A percentile compares a stretch with the other conserved stretches of the same genome.
Conservation (phyloP, 1,140 invertebrate species). For the Pseudobourletiella spinata region DNA sequence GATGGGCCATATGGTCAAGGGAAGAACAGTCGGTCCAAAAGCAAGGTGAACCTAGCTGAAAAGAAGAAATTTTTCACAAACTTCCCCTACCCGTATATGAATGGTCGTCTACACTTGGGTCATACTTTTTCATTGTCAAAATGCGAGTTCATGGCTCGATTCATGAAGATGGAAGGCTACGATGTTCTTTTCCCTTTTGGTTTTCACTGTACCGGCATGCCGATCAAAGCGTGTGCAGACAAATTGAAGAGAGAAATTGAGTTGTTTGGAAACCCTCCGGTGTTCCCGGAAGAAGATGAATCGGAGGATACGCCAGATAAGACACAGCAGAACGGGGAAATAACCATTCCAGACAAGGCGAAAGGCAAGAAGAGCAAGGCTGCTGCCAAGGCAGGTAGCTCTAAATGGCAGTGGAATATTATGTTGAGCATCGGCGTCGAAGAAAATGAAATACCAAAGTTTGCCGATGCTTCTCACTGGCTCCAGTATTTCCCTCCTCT, state of each 20-base stretch:
- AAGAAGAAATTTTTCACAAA: constrained; percentile 85
- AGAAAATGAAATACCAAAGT: constrained; percentile 85
- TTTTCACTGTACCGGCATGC: constrained; percentile 97
- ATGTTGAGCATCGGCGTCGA: constrained; percentile 86
- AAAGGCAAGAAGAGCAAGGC: constrained; percentile 99
- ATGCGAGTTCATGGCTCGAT: constrained; percentile 59
- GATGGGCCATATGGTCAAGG: constrained; percentile 52
- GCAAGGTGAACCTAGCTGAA: constrained; percentile 23
- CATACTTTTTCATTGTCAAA: constrained; percentile 97
- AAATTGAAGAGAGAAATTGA: constrained; percentile 92
- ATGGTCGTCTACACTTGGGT: constrained; percentile 93
- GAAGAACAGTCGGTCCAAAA: constrained; percentile 40
- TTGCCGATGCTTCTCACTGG: constrained; percentile 89
- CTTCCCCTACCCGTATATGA: constrained; percentile 99
- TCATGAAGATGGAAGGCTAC: constrained; percentile 82
- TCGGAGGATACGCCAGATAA: constrained; percentile 41
- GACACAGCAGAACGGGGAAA: not conserved
- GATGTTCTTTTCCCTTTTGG: constrained; percentile 94
- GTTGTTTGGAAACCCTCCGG: constrained; percentile 82
- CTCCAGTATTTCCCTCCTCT: constrained; percentile 90
- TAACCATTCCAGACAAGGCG: constrained; percentile 62
- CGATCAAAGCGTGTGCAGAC: constrained; percentile 94
- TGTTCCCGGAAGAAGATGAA: constrained; percentile 63
- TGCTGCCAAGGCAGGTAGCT: constrained; percentile 76
- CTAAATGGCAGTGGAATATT: constrained; percentile 98